These are phyloP conservation scores for Heterochromis multidens DNA, from an alignment of 2,113 vertebrate genomes.

Conservation along the genomic window DNA sequence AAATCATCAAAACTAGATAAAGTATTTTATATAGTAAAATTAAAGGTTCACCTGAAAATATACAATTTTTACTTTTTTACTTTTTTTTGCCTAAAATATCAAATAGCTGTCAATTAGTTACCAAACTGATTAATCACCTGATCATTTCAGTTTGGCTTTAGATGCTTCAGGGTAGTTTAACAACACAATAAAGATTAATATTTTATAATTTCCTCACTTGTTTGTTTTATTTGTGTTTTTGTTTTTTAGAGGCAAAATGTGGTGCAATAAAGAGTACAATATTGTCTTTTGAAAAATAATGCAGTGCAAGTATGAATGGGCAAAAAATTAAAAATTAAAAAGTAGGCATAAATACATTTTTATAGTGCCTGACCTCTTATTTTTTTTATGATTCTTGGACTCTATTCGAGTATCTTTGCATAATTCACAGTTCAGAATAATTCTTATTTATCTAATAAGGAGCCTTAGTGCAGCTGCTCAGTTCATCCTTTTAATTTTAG, in stretches of 20 bases:
- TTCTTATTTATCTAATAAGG: rapidly evolving
- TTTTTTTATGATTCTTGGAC: no score
- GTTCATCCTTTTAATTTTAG: rapidly evolving
- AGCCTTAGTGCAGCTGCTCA: not conserved
- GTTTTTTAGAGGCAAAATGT: not conserved
- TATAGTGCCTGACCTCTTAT: no score
- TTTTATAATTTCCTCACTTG: not conserved
- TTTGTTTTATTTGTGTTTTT: not conserved
- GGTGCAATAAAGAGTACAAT: not conserved
- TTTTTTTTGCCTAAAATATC: not conserved
- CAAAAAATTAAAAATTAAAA: not conserved
- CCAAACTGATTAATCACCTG: not conserved
- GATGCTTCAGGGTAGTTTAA: not conserved
- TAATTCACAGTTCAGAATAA: not conserved
- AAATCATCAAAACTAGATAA: no score
- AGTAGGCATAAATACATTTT: not conserved
- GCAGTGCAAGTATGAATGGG: not conserved
- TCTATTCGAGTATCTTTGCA: not conserved
- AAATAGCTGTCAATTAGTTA: not conserved
- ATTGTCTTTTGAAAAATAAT: no score
- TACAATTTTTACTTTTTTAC: not conserved
- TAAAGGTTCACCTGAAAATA: not conserved
- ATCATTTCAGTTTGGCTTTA: not conserved
- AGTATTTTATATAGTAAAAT: no score
- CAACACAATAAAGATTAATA: rapidly evolving